phyloP scores from a whole-genome alignment of 2,797 vertebrate species.

The Danio jaintianensis region DNA sequence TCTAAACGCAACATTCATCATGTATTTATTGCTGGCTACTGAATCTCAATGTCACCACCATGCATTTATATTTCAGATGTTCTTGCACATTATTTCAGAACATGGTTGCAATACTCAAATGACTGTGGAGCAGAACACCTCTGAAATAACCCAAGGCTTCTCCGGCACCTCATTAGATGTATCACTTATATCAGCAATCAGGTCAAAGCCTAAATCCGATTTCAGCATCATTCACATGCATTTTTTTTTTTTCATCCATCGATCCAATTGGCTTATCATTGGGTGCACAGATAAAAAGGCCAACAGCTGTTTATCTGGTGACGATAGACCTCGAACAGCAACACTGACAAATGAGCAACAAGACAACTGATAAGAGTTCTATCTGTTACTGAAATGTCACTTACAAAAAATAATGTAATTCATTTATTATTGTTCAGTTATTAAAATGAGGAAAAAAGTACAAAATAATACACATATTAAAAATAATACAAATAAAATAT shows the following conservation, averaged over 20 bases:
- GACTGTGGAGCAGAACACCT: background rate
- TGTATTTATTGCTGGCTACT: constrained; percentile 23
- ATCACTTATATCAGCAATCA: constrained; percentile 34
- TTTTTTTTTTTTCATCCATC: constrained; percentile 34
- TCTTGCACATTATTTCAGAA: background rate
- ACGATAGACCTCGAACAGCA: constrained; percentile 26
- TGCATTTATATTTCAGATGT: constrained; percentile 16
- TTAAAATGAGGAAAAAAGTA: too few relatives aligned
- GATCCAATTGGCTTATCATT: constrained; percentile 43
- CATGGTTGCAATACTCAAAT: background rate
- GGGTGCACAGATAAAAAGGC: constrained; percentile 35
- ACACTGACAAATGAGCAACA: constrained; percentile 37
- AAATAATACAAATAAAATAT: too few relatives aligned
- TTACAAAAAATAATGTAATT: background rate
- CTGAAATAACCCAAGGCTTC: background rate
- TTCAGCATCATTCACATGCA: constrained; percentile 27
- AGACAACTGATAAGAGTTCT: constrained; percentile 1
- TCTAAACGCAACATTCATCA: constrained; percentile 24
- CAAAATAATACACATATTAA: too few relatives aligned
- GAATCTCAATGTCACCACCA: background rate
- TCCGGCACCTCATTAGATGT: constrained; percentile 21
- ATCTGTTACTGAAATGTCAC: background rate
- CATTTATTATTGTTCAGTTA: too few relatives aligned
- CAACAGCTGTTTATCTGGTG: constrained; percentile 36
- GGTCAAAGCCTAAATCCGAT: constrained; percentile 32